Conservation (phyloP, 2,797 vertebrate species). For the Onychomys leucogaster region DNA sequence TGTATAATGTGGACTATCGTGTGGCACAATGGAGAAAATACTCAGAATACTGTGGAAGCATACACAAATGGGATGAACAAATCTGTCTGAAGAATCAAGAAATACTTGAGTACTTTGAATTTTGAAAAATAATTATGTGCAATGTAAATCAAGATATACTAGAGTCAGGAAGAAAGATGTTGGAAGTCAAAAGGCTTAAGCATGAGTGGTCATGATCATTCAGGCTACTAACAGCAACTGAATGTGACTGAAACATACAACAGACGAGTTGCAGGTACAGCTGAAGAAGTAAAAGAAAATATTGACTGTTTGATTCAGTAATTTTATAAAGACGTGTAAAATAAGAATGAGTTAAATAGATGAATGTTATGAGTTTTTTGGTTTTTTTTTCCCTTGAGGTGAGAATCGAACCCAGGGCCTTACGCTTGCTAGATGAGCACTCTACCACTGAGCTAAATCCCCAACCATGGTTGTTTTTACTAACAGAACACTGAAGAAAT, state of each 20-base stretch:
- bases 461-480: slow-evolving; percentile 3
- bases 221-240: background rate
- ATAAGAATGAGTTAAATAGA: background rate
- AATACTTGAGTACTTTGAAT: background rate
- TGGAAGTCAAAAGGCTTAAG: background rate
- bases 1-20: background rate
- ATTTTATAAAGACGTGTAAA: background rate
- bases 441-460: no score
- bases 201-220: background rate
- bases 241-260: no score
- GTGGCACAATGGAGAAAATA: background rate
- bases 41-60: background rate
- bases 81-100: background rate
- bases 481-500: background rate
- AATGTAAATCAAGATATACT: background rate
- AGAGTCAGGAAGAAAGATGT: background rate
- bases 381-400: no score
- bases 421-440: no score
- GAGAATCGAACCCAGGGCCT: no score
- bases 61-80: background rate
- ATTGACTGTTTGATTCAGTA: background rate
- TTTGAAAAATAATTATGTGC: background rate
- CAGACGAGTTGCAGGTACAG: background rate
- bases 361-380: background rate
- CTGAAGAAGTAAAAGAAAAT: background rate